phyloP scores from a whole-genome alignment of 2,113 vertebrate species.

The Pygoscelis adeliae region DNA sequence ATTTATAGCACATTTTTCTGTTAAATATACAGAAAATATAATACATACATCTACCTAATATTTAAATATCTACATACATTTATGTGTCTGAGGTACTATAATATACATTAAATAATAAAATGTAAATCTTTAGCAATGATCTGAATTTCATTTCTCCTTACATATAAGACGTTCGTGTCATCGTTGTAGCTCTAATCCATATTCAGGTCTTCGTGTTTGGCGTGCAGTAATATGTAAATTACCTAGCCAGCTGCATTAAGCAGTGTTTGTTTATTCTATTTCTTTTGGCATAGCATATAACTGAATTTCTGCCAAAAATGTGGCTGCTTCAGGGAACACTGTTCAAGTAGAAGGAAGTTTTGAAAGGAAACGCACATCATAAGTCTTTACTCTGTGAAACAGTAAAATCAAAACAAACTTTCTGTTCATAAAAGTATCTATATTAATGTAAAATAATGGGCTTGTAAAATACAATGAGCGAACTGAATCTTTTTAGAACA shows the following conservation, averaged over 20 bases:
- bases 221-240: slow-evolving; percentile 83
- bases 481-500: slow-evolving; percentile 49
- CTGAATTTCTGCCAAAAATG: slow-evolving; percentile 82
- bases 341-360: slow-evolving; percentile 72
- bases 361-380: slow-evolving; percentile 72
- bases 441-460: slow-evolving; percentile 71
- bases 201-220: slow-evolving; percentile 76
- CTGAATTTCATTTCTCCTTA: slow-evolving; percentile 70
- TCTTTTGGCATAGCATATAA: slow-evolving; percentile 76
- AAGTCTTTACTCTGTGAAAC: slow-evolving; percentile 70
- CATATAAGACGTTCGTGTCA: slow-evolving; percentile 71
- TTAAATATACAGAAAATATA: neutral
- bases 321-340: slow-evolving; percentile 77
- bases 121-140: slow-evolving; percentile 51
- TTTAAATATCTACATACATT: neutral
- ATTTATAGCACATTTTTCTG: neutral
- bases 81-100: neutral
- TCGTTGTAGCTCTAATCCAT: slow-evolving; percentile 71
- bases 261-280: slow-evolving; percentile 83
- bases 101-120: neutral
- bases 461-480: slow-evolving; percentile 69
- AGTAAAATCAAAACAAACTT: slow-evolving; percentile 75
- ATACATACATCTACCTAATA: neutral
- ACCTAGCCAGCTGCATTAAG: slow-evolving; percentile 78
- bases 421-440: slow-evolving; percentile 72